Evolutionary conservation across 2,113 vertebrate species (phyloP), one percentile per base, ranked within the genome.

Genomic region (Epinephelus fuscoguttatus): DNA sequence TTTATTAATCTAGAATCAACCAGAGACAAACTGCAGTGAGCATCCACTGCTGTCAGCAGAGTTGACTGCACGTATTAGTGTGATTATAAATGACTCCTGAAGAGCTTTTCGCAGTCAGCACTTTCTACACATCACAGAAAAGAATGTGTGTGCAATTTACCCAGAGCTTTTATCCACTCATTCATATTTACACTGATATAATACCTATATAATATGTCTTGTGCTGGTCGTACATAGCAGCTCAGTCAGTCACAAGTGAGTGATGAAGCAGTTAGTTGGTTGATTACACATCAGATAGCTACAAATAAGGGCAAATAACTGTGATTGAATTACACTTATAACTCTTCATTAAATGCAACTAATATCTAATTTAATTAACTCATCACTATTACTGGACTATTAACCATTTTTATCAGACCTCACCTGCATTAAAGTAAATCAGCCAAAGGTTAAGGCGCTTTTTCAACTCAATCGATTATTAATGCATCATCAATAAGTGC

Each of bases 21-120:
- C 21, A 6, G 67, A 13, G 37, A 64, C 47, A 57, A 82, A 45
- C 55, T 60, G 61, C 52, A 61, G 63, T 27, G 3, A 50, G 23
- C 53, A 6, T 17, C 84, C 33, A n/a, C 50, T 0, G 0, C 47
- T 42, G 72, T 79, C 79, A 81, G 84, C 52, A 56, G 71, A 66
- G 52, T 0, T 8, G 59, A 30, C 45, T 14, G 18, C 47, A 2
- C 10, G 1, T 63, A 68, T 82, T 71, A 63, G 50, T 53, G 70
- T 27, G 67, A 62, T 77, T 70, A 78, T 86, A 81, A 81, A 86
- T 71, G 81, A 84, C 49, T 75, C 49, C 55, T 23, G 21, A 78
- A 71, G 52, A 67, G 77, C 59, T 78, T 17, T 10, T 40, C 42
- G 14, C 27, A 37, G 70, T 87, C 84, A 84, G 88, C 84, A 79